phyloP scores from a whole-genome alignment of 2,888 invertebrate genomes.

The Chloromyia formosa region DNA sequence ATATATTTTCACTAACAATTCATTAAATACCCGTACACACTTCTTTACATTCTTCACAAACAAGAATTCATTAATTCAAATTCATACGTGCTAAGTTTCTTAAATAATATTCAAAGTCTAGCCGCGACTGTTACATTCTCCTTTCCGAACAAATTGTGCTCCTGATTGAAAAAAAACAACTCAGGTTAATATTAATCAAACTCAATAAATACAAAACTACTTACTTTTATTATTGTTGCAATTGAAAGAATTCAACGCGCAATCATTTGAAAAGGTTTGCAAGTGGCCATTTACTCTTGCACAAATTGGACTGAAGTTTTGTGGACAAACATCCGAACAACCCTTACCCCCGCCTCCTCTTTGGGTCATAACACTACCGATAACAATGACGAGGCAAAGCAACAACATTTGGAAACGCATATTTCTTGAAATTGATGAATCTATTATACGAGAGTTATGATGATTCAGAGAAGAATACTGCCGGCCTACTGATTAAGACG shows the following conservation, averaged over 20 bases:
- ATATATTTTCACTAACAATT: too few relatives aligned
- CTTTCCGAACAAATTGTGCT: neutral
- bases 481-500: too few relatives aligned
- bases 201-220: neutral
- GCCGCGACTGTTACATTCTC: neutral
- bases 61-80: too few relatives aligned
- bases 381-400: neutral
- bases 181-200: neutral
- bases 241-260: neutral
- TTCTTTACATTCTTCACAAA: too few relatives aligned
- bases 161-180: neutral
- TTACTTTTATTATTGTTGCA: neutral
- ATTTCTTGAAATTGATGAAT: neutral
- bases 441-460: too few relatives aligned
- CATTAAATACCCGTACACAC: too few relatives aligned
- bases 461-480: too few relatives aligned
- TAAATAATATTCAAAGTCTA: neutral
- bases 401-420: neutral
- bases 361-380: neutral
- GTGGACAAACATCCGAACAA: neutral
- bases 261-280: slow-evolving; percentile 14
- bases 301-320: slow-evolving; percentile 9
- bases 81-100: too few relatives aligned
- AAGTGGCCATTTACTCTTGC: neutral
- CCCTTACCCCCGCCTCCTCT: neutral